A percentile compares a stretch with the other conserved stretches of the same genome.
Evolutionary conservation across 1,140 invertebrate genomes (phyloP).

Genomic region (Drosophila auraria): DNA sequence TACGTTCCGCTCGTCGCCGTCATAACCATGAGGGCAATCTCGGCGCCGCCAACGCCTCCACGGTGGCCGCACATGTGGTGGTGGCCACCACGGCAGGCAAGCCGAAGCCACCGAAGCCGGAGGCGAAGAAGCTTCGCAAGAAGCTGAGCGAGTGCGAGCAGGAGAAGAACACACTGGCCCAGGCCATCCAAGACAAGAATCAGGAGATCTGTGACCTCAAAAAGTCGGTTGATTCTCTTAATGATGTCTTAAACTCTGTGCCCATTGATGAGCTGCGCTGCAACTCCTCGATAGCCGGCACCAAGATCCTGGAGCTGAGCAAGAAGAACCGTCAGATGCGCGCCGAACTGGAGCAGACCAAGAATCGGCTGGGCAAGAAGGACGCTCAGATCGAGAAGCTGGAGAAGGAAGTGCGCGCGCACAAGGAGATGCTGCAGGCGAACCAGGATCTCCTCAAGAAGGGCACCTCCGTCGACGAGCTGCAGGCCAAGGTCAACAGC

Average conservation of each 20-base stretch:
- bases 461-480: slow-evolving; percentile 84
- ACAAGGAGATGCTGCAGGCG: slow-evolving; percentile 49
- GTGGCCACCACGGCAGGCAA: slow-evolving; percentile 34
- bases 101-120: slow-evolving; percentile 39
- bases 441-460: slow-evolving; percentile 51
- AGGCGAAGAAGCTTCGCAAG: slow-evolving; percentile 65
- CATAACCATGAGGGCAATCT: slow-evolving; percentile 13
- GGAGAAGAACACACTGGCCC: slow-evolving; percentile 61
- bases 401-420: slow-evolving; percentile 84
- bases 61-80: slow-evolving; percentile 40
- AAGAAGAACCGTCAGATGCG: slow-evolving; percentile 87
- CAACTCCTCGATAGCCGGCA: slow-evolving; percentile 86
- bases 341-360: slow-evolving; percentile 86
- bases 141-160: slow-evolving; percentile 62
- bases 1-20: slow-evolving; percentile 39
- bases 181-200: slow-evolving; percentile 85
- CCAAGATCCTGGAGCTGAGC: slow-evolving; percentile 87
- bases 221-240: slow-evolving; percentile 86
- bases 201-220: slow-evolving; percentile 86
- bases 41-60: background rate
- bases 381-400: slow-evolving; percentile 85
- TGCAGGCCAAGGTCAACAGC: slow-evolving; percentile 87
- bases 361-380: slow-evolving; percentile 79
- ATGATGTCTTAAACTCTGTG: slow-evolving; percentile 85
- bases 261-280: slow-evolving; percentile 86